Conservation (phyloP, 37 sponge, comb jelly and placozoan genomes). For the Agelas oroides region DNA sequence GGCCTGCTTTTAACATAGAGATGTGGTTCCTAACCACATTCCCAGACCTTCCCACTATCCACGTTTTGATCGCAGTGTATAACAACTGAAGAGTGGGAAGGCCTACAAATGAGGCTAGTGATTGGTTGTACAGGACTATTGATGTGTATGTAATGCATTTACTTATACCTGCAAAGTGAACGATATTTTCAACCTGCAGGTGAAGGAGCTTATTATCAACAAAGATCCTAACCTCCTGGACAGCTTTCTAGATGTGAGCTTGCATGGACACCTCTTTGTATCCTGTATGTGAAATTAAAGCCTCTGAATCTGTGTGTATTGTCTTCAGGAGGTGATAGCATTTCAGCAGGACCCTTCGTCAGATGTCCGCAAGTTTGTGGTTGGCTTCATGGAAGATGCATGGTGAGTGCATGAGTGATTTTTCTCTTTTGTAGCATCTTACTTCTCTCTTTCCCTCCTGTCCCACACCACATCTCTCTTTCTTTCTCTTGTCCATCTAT, state of each 20-base stretch:
- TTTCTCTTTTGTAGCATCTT: background rate
- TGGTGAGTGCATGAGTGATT: slow-evolving; percentile 64
- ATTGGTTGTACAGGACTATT: no score
- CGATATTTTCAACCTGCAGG: slow-evolving; percentile 59
- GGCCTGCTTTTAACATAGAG: no score
- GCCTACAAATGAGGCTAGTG: no score
- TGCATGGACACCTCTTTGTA: background rate
- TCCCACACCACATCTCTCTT: no score
- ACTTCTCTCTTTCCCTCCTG: background rate
- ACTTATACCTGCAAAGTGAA: no score
- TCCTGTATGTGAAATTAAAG: background rate
- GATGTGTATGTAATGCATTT: no score
- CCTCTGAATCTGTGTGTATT: background rate
- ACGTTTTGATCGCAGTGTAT: no score
- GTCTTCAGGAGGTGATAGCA: slow-evolving; percentile 87
- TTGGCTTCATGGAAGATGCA: slow-evolving; percentile 86
- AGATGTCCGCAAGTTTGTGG: slow-evolving; percentile 93
- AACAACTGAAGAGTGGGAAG: no score
- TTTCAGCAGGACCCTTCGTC: slow-evolving; percentile 78
- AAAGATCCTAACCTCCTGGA: slow-evolving; percentile 89
- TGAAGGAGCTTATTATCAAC: slow-evolving; percentile 91
- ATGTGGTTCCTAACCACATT: no score
- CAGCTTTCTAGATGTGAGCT: slow-evolving; percentile 86
- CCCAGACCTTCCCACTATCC: no score
- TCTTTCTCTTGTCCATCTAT: no score